Evolutionary conservation across 2,888 invertebrate species (phyloP), one percentile per base, ranked within the genome.

Genomic region (Andricus quercusramuli): DNA sequence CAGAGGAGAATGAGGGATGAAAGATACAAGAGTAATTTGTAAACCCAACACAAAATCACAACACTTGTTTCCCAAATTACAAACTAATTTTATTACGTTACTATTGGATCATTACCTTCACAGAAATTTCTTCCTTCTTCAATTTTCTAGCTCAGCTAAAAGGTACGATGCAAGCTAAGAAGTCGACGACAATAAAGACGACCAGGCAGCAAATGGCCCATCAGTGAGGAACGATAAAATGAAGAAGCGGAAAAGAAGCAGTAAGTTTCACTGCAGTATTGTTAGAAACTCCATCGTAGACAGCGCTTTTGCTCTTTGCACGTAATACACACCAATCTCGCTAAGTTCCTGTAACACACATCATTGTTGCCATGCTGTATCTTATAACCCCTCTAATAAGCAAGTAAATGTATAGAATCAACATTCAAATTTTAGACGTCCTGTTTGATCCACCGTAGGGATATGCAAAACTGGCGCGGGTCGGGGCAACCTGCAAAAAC

Each of bases 11-110:
- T 47, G 11, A 56, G 17, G 56, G 51, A 20, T 20, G 37, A 56
- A 59, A 74, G 56, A n/a, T 20, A 37, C 37, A 79, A 79, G 9
- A 78, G 56, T 47, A 81, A 82, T 80, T 78, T 74, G 25, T 37
- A 29, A 78, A 80, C 78, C 78, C 76, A 51, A 74, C 67, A 78
- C 68, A 78, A 86, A 89, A 88, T 90, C 87, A 88, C 86, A 89
- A 88, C 82, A 88, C 87, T 88, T 88, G 85, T 85, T 84, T 85
- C 85, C 85, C 83, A 84, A 82, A 88, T 88, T 90, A 90, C 85
- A 74, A 87, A 85, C 90, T 91, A 90, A 87, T 88, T 90, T 91
- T 90, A 90, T 90, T 90, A 90, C 90, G 83, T 89, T 89, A 90
- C 89, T 91, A 90, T 85, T 85, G 86, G 84, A 86, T 86, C 81